Evolutionary conservation across 2,113 vertebrate species (phyloP), one percentile per base, ranked within the genome.

Genomic region (Oryzias javanicus): DNA sequence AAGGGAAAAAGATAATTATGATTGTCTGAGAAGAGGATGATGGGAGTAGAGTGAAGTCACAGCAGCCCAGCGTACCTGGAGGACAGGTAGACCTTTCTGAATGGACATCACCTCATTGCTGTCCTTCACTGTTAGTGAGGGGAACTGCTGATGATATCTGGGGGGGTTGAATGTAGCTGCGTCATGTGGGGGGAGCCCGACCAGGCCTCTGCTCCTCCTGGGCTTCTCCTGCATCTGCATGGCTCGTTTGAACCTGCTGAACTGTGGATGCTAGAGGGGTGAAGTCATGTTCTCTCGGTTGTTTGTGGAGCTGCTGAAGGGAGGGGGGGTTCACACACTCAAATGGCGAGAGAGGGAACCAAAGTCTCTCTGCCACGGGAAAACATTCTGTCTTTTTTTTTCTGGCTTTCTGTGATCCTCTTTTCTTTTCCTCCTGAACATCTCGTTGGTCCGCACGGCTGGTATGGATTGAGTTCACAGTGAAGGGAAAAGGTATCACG

Each of bases 261-360:
- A 86, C 86, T 64, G 72, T 69, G 75, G 70, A 89, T 84, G 86
- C 88, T 81, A 86, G 78, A 81, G 70, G 53, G 67, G 64, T 92
- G 91, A 90, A 89, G 88, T 92, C 86, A 90, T 89, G 78, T 76
- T 81, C 74, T 73, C n/a, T 83, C 75, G 73, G 55, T 58, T 84
- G 79, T 90, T 88, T 84, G 79, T 82, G 66, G 89, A 89, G 84
- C 79, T 87, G 83, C 81, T 77, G 82, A 72, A 76, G 76, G 60
- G 68, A 75, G 57, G 71, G 48, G 70, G 80, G 17, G 5, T 12
- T 60, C 54, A 15, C 49, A 69, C 70, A 79, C 61, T 83, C 74
- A 64, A 42, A 35, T 10, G 35, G 8, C 3, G n/a, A 35, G 10
- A 35, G 2, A 35, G 10, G 35, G 35, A 35, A 35, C 35, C 35